Evolutionary conservation across 1,140 invertebrate species (phyloP).

Genomic region (Drosophila insularis): DNA sequence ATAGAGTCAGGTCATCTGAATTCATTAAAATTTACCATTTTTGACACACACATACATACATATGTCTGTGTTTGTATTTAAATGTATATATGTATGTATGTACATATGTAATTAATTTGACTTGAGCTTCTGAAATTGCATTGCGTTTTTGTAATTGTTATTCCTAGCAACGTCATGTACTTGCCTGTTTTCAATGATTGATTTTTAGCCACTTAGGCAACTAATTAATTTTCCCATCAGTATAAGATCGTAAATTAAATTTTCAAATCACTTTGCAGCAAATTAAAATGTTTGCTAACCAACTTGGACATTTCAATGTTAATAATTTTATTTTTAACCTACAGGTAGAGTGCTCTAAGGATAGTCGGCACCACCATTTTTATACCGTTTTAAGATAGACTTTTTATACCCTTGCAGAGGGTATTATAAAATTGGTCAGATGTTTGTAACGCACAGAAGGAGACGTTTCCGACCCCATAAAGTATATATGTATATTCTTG

Average conservation of each 20-base stretch:
- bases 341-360: background rate
- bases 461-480: too few species aligned
- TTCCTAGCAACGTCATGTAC: slow-evolving; percentile 9
- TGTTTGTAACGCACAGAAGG: too few species aligned
- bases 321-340: slow-evolving; percentile 39
- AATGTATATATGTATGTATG: too few species aligned
- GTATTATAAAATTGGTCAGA: too few species aligned
- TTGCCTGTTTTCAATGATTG: slow-evolving; percentile 36
- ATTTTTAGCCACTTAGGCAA: slow-evolving; percentile 56
- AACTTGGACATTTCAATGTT: slow-evolving; percentile 58
- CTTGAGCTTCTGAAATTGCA: slow-evolving; percentile 26
- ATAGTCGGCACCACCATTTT: slow-evolving; percentile 12
- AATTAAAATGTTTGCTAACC: slow-evolving; percentile 74
- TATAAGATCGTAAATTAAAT: slow-evolving; percentile 68
- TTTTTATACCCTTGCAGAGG: too few species aligned
- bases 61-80: too few species aligned
- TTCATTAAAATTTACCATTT: slow-evolving; percentile 69
- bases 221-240: slow-evolving; percentile 68
- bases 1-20: slow-evolving; percentile 53
- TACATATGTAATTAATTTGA: slow-evolving; percentile 31
- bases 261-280: slow-evolving; percentile 46
- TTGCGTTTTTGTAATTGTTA: slow-evolving; percentile 20
- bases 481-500: too few species aligned
- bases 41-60: too few species aligned
- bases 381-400: slow-evolving; percentile 2